These are phyloP conservation scores for Gymnothorax javanicus DNA, from an alignment of 2,797 vertebrate species.

Conservation along the genomic window DNA sequence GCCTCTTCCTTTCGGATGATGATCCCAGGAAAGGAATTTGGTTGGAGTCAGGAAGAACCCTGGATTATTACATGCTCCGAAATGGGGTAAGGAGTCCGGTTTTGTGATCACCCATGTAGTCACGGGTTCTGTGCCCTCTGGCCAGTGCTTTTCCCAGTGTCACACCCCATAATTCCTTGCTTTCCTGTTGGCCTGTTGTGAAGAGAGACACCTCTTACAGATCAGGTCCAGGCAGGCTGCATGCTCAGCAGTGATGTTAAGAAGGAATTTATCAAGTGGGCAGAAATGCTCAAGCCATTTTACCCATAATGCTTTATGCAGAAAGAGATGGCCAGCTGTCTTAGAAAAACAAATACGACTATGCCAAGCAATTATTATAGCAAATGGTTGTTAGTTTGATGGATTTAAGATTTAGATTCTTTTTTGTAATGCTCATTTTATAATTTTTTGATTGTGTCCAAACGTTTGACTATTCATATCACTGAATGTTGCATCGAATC, in stretches of 20 bases:
- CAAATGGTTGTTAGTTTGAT: no score
- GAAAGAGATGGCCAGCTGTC: neutral
- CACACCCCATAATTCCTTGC: neutral
- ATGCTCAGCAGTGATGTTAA: neutral
- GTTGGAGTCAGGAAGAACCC: slow-evolving; percentile 93
- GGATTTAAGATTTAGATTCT: no score
- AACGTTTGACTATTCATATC: neutral
- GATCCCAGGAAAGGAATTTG: slow-evolving; percentile 98
- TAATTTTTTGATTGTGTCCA: neutral
- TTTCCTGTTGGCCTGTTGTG: slow-evolving; percentile 17
- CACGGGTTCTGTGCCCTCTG: neutral
- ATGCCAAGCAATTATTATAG: no score
- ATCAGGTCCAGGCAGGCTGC: neutral
- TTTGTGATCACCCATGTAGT: neutral
- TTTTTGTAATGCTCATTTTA: no score
- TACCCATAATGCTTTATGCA: neutral
- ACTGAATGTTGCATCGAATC: slow-evolving; percentile 23
- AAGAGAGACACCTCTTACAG: neutral
- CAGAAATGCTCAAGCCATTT: neutral
- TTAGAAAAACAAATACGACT: no score
- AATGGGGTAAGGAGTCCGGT: slow-evolving; percentile 84
- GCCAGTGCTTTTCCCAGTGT: neutral
- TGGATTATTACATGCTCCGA: slow-evolving; percentile 99
- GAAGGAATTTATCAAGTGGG: neutral
- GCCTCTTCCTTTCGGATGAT: slow-evolving; percentile 94